These are phyloP conservation scores for Dexiosoma caninum DNA, from an alignment of 2,888 invertebrate genomes.

Conservation along the genomic window DNA sequence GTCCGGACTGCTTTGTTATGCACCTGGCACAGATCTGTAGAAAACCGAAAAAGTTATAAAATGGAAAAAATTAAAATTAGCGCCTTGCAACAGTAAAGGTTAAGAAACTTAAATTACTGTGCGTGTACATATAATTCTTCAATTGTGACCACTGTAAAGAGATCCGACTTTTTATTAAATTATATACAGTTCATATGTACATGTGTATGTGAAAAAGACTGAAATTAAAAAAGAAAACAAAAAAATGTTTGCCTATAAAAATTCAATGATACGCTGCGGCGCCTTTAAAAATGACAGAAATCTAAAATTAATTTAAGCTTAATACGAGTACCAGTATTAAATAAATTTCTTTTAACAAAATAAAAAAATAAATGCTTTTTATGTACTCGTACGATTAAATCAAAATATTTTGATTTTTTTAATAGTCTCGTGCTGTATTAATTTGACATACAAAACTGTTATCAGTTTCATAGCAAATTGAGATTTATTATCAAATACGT, in stretches of 20 bases:
- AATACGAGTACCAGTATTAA: not conserved
- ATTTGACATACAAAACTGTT: not conserved
- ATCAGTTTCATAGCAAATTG: not conserved
- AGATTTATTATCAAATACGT: conserved; percentile 28
- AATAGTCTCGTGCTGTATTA: conserved; percentile 1
- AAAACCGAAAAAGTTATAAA: too few relatives aligned
- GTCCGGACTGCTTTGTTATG: too few relatives aligned
- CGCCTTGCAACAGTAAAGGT: too few relatives aligned
- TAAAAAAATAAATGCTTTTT: too few relatives aligned
- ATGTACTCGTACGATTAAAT: not conserved
- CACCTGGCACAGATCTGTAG: too few relatives aligned
- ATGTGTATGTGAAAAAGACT: too few relatives aligned
- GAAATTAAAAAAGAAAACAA: too few relatives aligned
- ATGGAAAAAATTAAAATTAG: too few relatives aligned
- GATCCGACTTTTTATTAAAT: not conserved
- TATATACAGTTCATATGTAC: too few relatives aligned
- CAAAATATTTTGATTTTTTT: not conserved
- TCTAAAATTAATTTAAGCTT: not conserved
- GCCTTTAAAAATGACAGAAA: not conserved
- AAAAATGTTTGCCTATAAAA: not conserved
- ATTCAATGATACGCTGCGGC: not conserved
- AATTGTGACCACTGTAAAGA: too few relatives aligned
- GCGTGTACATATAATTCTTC: too few relatives aligned
- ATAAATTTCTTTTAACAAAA: not conserved
- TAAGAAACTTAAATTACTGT: too few relatives aligned